Percentiles rank a stretch among this genome's conserved stretches.
Evolutionary conservation across 2,888 invertebrate species (phyloP).

Genomic region (Clanis bilineata): DNA sequence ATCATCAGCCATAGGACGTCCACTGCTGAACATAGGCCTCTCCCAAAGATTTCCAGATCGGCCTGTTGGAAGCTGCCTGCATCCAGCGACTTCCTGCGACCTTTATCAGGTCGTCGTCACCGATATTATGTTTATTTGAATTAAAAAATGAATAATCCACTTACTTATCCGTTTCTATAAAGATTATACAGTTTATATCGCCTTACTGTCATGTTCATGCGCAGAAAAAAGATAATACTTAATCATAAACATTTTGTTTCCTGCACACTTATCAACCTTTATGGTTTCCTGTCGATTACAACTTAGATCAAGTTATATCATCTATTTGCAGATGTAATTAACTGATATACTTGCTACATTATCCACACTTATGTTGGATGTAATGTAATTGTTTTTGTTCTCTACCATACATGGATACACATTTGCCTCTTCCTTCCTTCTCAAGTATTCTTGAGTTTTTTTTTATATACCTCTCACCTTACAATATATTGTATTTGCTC

Average conservation of each 20-base stretch:
- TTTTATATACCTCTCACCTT: no score
- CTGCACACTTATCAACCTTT: slow-evolving; percentile 3
- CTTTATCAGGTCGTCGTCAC: no score
- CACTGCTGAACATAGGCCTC: no score
- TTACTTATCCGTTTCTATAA: not conserved
- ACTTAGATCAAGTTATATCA: not conserved
- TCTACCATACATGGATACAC: not conserved
- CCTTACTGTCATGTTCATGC: not conserved
- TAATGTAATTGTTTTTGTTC: not conserved
- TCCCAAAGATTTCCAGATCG: not conserved
- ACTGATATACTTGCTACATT: not conserved
- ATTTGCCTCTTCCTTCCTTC: not conserved
- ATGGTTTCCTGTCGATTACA: slow-evolving; percentile 5
- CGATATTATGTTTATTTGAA: not conserved
- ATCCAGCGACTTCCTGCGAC: no score
- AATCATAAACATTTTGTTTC: not conserved
- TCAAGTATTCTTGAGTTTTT: no score
- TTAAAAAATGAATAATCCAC: not conserved
- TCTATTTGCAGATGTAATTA: slow-evolving; percentile 1
- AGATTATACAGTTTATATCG: no score
- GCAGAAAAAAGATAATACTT: not conserved
- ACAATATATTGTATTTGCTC: no score
- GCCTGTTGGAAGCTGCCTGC: no score
- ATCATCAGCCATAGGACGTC: no score
- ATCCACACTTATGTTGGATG: not conserved